Evolutionary conservation across 2,888 invertebrate genomes (phyloP), one percentile per base, ranked within the genome.

Genomic region (Hypsopygia costalis): DNA sequence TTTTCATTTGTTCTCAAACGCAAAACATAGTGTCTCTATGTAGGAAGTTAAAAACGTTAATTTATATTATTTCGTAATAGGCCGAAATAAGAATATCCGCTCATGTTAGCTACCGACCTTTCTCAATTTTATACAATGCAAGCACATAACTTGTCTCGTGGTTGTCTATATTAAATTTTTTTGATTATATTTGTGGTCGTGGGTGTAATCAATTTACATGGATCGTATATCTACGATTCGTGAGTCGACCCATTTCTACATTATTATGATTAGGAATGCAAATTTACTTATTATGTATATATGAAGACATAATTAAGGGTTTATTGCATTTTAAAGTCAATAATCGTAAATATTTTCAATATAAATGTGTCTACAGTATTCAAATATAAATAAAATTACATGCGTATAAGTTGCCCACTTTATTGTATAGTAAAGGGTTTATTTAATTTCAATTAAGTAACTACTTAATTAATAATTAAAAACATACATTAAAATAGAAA

Each of bases 121-220:
- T 36, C 47, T 28, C 43, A 40, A 45, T 56, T 44, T 31, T 29
- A 42, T 42, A 50, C 43, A 53, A 49, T 47, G 46, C 49, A 47
- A 35, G 20, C 39, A 39, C 37, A 44, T 49, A 47, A 41, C 40
- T 49, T 11, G 29, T 9, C n/a, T n/a, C n/a, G n/a, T n/a, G n/a
- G n/a, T n/a, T n/a, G n/a, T n/a, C n/a, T n/a, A n/a, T n/a, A n/a
- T n/a, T n/a, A n/a, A 11, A 16, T 8, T 21, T n/a, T 30, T 11
- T 27, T 16, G 11, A 32, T 31, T 25, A 41, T 10, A 36, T 38
- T 32, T n/a, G n/a, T 30, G 31, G 7, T 32, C 32, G 50, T 49
- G 34, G 55, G 52, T 36, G 47, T 46, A 41, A 55, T 52, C 47
- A 47, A 51, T 55, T 49, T 45, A 34, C 37, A n/a, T 20, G n/a